A percentile compares a stretch with the other conserved stretches of the same genome.
Evolutionary conservation across 1,140 invertebrate genomes (phyloP).

Genomic region (Leptoteleia sp.): DNA sequence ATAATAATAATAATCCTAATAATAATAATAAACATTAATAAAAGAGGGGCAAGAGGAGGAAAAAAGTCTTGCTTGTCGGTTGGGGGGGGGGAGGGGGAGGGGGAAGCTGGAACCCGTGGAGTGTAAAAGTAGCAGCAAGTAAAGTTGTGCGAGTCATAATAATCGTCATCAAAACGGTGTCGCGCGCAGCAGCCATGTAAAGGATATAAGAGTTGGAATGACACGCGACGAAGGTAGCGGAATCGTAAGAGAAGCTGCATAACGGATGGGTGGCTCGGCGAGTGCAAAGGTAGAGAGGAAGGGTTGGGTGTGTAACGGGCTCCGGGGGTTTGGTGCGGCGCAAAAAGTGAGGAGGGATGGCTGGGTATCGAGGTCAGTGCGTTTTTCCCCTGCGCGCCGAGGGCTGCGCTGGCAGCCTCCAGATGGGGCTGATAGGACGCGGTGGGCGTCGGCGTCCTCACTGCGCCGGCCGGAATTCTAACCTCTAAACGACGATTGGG

Average conservation of each 20-base stretch:
- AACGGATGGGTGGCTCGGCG: constrained; percentile 53
- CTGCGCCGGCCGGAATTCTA: constrained; percentile 78
- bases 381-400: constrained; percentile 80
- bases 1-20: too few species aligned
- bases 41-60: too few species aligned
- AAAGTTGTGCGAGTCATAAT: constrained; percentile 59
- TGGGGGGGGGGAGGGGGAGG: neutral
- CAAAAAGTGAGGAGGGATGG: constrained; percentile 62
- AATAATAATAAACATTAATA: too few species aligned
- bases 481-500: constrained; percentile 79
- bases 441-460: constrained; percentile 78
- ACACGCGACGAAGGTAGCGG: constrained; percentile 58
- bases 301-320: constrained; percentile 64
- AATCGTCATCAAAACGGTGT: constrained; percentile 58
- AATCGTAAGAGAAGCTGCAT: constrained; percentile 59
- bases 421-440: constrained; percentile 69
- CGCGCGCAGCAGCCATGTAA: constrained; percentile 63
- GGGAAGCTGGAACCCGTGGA: too few species aligned
- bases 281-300: constrained; percentile 43
- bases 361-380: constrained; percentile 79
- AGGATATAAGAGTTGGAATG: constrained; percentile 65
- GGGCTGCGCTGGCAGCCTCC: constrained; percentile 73
- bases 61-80: neutral
- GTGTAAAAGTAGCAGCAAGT: constrained; percentile 51
- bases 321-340: constrained; percentile 20